Base-by-base conservation (phyloP, 2,797 vertebrate genomes). In the Otus scops region DNA sequence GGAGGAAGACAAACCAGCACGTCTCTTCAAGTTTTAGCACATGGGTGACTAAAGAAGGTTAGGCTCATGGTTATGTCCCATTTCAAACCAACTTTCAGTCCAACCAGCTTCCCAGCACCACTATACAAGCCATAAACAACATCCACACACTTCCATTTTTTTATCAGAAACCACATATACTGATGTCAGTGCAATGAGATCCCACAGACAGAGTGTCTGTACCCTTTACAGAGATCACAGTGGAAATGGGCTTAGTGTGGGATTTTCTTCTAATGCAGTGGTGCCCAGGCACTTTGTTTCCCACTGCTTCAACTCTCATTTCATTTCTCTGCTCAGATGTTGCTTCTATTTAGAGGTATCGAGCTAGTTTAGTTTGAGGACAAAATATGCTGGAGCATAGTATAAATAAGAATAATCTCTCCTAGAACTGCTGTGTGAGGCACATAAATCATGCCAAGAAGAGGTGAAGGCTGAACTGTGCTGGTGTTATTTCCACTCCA, bases 391-490 rank as follows among this genome's bases (percentile, higher is more conserved):
- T 57, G 39, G 50, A 82, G 43, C 13, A 10, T 56, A 27, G 26
- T 71, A 36, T 85, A 95, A 95, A 89, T 79, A 85, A 91, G 69
- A 94, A 88, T 59, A 92, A 94, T 93, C 39, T 47, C 13, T 83
- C 26, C 56, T 54, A 77, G 76, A 64, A 30, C 69, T 87, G 84
- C 61, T 79, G 47, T 61, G 47, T 57, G 89, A 93, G 82, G 57
- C 73, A 75, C 68, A 92, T 96, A 92, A 94, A 94, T 96, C 96
- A 86, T 24, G n/a, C 17, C 18, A 24, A 39, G 43, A 39, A 79
- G 90, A 77, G 50, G 70, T 54, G n/a, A 45, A 70, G 65, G 60
- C 61, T 69, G 67, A 91, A 64, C 41, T 65, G 21, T 75, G 74
- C 34, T 3, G 14, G 38, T 77, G 80, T 38, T 63, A 47, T 41